A percentile compares a stretch with the other conserved stretches of the same genome.
Evolutionary conservation across 2,113 vertebrate genomes (phyloP).

Genomic region (Ailurus styani): DNA sequence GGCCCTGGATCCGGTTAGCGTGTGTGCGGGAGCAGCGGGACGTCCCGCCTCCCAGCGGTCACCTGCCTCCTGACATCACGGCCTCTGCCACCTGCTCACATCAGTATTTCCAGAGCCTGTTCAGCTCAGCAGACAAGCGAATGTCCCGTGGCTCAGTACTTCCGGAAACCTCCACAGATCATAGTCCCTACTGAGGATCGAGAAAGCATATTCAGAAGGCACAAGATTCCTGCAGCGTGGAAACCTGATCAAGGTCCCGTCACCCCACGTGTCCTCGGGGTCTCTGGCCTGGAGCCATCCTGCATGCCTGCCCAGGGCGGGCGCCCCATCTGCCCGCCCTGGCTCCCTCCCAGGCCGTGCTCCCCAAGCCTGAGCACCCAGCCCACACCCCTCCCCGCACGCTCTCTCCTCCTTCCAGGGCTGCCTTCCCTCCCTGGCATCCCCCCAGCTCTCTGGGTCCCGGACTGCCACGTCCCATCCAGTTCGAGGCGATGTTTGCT

Average conservation of each 20-base stretch:
- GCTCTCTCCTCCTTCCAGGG: too few species aligned
- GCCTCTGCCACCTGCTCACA: rapidly evolving
- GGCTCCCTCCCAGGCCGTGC: background rate
- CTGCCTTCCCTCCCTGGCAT: background rate
- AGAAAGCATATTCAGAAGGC: background rate
- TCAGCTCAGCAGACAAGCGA: background rate
- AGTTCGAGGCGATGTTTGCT: background rate
- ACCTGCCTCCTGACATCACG: rapidly evolving
- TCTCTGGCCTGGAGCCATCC: background rate
- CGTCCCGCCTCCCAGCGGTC: too few species aligned
- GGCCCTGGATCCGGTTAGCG: too few species aligned
- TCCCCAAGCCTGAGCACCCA: background rate
- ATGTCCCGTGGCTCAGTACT: rapidly evolving
- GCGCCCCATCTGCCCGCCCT: background rate
- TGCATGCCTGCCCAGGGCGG: rapidly evolving
- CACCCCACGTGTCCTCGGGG: rapidly evolving
- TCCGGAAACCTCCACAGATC: rapidly evolving
- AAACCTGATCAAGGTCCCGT: background rate
- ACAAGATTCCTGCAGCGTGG: background rate
- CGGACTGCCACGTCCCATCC: background rate
- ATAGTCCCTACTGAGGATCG: rapidly evolving
- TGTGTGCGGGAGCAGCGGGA: background rate
- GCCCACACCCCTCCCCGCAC: background rate
- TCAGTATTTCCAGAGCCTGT: background rate
- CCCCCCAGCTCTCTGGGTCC: background rate